Base-by-base conservation (phyloP, 1,140 invertebrate species). In the Drosophila pallidifrons region DNA sequence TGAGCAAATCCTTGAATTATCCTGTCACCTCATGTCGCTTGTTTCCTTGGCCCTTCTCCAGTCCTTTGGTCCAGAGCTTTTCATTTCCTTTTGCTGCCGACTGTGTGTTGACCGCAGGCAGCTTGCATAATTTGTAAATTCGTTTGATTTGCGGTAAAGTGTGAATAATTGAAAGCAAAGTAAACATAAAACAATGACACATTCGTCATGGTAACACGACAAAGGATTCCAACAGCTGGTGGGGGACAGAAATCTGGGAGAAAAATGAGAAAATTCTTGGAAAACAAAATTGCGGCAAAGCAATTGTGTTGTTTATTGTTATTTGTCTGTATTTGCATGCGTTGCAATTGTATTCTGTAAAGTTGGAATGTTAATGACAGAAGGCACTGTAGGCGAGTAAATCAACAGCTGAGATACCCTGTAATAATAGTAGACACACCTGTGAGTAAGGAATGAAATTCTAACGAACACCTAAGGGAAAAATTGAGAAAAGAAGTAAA, bases 111-210 rank as follows among this genome's bases (percentile, higher is more conserved):
- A 46, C 55, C 64, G 16, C 55, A 59, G 64, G 55, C 49, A 41
- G 16, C 41, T 68, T 68, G 71, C 35, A 74, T 74, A 74, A 55
- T 68, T 74, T 68, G 47, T 67, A 68, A 60, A 68, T 68, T 52
- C 65, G 28, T 74, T 74, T 74, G 70, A 67, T 59, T 73, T 67
- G 63, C 64, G 55, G 64, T 30, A 46, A 67, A 54, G 28, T 73
- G 71, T 74, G 49, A 74, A 74, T 74, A 74, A 74, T 74, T 74
- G 71, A 73, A 60, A 43, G 47, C 68, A 38, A 59, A 20, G 47
- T 16, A 32, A 8, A 55, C n/a, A 20, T 16, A 54, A 32, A 43
- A 65, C 35, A 63, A 61, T 45, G 30, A 35, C 20, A 35, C 20
- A 59, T 10, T 13, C 28, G 28, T 35, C n/a, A 58, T 16, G 46